Conservation (phyloP, 2,888 invertebrate species). For the Chironomus tentans region DNA sequence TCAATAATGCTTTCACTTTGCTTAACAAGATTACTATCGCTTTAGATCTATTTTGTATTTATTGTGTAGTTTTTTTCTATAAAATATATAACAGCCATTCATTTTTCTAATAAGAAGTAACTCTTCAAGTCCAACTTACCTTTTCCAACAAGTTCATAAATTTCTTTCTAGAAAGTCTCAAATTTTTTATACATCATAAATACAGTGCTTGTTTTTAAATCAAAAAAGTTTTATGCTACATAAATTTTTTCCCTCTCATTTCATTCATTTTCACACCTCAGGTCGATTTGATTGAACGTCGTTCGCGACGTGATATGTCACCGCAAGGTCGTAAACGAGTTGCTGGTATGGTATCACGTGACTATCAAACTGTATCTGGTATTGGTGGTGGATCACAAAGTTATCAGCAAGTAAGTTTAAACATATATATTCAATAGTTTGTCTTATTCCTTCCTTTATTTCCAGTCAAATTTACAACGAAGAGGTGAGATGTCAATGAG, state of each 20-base stretch:
- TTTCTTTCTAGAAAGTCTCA: too few relatives aligned
- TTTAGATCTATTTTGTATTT: neutral
- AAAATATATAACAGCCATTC: neutral
- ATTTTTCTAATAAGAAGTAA: too few relatives aligned
- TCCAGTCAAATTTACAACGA: slow-evolving; percentile 33
- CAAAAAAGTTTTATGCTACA: too few relatives aligned
- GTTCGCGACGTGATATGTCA: slow-evolving; percentile 76
- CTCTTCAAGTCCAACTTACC: too few relatives aligned
- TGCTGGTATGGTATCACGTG: slow-evolving; percentile 56
- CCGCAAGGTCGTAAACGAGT: slow-evolving; percentile 64
- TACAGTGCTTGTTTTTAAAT: too few relatives aligned
- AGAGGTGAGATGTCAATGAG: slow-evolving; percentile 45
- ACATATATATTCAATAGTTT: neutral
- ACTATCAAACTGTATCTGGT: slow-evolving; percentile 44
- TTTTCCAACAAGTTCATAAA: too few relatives aligned
- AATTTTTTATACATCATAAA: too few relatives aligned
- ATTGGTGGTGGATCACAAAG: slow-evolving; percentile 38
- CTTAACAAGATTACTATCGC: neutral
- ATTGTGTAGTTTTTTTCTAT: neutral
- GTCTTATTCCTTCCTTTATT: too few relatives aligned
- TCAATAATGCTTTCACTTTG: neutral
- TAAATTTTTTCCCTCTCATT: neutral
- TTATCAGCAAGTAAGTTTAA: slow-evolving; percentile 39
- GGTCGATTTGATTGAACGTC: slow-evolving; percentile 55
- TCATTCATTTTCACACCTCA: slow-evolving; percentile 32